Evolutionary conservation across 2,113 vertebrate genomes (phyloP), one percentile per base, ranked within the genome.

Genomic region (Potamarius usumacintae): DNA sequence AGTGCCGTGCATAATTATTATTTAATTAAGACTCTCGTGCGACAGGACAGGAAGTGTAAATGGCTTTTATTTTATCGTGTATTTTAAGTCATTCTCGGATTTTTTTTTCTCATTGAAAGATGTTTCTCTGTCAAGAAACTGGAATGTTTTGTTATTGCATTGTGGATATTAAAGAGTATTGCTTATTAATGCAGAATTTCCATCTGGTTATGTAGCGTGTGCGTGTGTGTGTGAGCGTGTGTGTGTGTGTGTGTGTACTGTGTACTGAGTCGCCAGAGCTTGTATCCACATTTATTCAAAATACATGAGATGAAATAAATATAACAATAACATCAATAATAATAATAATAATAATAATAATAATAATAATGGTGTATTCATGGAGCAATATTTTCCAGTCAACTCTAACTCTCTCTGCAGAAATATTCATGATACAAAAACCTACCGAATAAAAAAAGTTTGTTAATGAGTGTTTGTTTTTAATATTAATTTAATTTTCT

Each of bases 291-390:
- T 95, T 94, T 93, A 89, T 93, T 91, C 90, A 90, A 91, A 90
- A 91, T 94, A 93, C 96, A 94, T 90, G 93, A 94, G 93, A 93
- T 95, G 93, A 95, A 92, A 92, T 90, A 89, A 87, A 84, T 93
- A 96, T 96, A 95, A 92, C 93, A 92, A 94, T 42, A 42, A 42
- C 42, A 42, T 42, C 3, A 42, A 42, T 42, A 42, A 42, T 42
- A 42, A 42, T 42, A 42, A 42, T 42, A 42, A 42, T 42, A 42
- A 42, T 42, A 42, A 42, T 42, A 42, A 42, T 42, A 60, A 94
- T 48, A 62, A 82, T 27, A 82, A 4, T 2, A 5, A 22, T n/a
- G 5, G 57, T 27, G 20, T 62, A 82, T n/a, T 27, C 14, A n/a
- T 82, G 50, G 7, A 62, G 57, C 15, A 74, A 76, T 30, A 69